phyloP scores from a whole-genome alignment of 2,113 vertebrate species.

The Hydrolagus affinis region DNA sequence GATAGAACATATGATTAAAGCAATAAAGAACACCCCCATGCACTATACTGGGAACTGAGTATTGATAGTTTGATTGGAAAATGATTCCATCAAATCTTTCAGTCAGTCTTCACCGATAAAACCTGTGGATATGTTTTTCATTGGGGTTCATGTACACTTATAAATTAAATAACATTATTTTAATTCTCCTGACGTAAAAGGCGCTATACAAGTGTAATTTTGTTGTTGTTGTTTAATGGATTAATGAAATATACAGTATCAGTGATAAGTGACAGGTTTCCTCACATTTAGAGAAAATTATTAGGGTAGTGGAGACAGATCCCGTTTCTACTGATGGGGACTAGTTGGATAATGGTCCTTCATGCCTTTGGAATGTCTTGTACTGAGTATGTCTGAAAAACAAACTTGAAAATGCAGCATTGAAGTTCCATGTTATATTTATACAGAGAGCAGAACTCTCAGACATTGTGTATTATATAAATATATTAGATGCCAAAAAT shows the following conservation, averaged over 20 bases:
- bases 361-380: neutral
- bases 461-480: too few species aligned
- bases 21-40: neutral
- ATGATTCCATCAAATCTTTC: neutral
- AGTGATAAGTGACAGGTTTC: neutral
- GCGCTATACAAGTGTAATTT: too few species aligned
- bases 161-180: neutral
- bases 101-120: neutral
- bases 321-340: neutral
- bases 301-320: neutral
- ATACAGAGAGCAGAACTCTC: too few species aligned
- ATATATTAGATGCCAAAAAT: too few species aligned
- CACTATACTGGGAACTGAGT: neutral
- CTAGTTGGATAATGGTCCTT: neutral
- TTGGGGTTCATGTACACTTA: neutral
- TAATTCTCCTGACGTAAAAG: neutral
- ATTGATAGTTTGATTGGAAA: neutral
- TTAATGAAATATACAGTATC: neutral
- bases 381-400: neutral
- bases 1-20: neutral
- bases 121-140: neutral
- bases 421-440: too few species aligned
- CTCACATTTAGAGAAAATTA: neutral
- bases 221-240: too few species aligned
- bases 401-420: too few species aligned